These are phyloP conservation scores for Macquaria australasica DNA, from an alignment of 2,113 vertebrate genomes.

Conservation along the genomic window DNA sequence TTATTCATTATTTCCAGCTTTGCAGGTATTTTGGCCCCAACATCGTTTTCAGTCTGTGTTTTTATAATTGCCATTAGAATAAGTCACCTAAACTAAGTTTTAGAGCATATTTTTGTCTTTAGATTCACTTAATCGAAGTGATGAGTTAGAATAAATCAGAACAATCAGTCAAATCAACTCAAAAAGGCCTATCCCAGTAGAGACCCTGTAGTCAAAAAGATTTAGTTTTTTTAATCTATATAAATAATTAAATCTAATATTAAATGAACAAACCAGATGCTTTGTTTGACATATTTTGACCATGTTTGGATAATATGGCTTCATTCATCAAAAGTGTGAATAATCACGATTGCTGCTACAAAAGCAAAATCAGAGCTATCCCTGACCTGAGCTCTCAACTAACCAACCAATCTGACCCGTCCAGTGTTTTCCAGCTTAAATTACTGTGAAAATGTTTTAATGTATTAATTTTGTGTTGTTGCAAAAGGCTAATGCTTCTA, in stretches of 20 bases:
- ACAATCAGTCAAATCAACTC: slow-evolving; percentile 5
- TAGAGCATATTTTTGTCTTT: background rate
- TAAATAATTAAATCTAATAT: slow-evolving; percentile 8
- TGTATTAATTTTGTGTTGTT: slow-evolving; percentile 10
- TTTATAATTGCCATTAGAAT: background rate
- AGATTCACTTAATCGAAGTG: background rate
- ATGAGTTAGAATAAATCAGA: background rate
- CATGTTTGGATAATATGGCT: slow-evolving; percentile 6
- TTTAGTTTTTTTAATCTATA: background rate
- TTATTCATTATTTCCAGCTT: background rate
- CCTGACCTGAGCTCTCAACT: background rate
- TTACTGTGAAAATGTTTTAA: slow-evolving; percentile 20
- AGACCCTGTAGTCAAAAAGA: background rate
- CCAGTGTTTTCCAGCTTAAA: background rate
- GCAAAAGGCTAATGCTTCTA: slow-evolving; percentile 26
- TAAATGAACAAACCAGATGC: slow-evolving; percentile 16
- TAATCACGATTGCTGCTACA: background rate
- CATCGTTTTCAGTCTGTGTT: background rate
- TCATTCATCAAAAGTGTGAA: slow-evolving; percentile 22
- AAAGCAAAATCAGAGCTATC: slow-evolving; percentile 25
- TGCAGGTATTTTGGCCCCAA: slow-evolving; percentile 5
- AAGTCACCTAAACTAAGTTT: background rate
- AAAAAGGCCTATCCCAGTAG: background rate
- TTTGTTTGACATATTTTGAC: background rate
- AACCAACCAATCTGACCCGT: background rate